phyloP scores from a whole-genome alignment of 2,888 invertebrate species.

The Lasioglossum figueresi region DNA sequence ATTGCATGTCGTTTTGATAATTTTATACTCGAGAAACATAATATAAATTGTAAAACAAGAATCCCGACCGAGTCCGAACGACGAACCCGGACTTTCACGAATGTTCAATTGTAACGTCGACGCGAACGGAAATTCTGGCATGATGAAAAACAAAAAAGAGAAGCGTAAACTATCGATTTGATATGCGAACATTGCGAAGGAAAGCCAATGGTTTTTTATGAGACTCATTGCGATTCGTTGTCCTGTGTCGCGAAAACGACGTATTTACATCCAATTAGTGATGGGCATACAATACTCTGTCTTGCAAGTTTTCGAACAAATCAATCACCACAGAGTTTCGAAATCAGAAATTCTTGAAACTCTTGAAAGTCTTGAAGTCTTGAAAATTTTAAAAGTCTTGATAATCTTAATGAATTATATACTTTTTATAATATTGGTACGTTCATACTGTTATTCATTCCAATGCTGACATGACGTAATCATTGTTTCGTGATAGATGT shows the following conservation, averaged over 20 bases:
- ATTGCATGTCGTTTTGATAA: slow-evolving; percentile 54
- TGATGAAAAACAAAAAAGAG: not conserved
- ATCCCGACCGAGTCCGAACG: not conserved
- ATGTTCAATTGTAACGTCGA: not conserved
- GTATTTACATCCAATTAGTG: not conserved
- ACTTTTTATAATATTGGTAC: no score
- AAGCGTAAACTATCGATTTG: not conserved
- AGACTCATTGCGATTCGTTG: slow-evolving; percentile 42
- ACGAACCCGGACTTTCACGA: not conserved
- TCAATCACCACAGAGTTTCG: no score
- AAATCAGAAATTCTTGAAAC: no score
- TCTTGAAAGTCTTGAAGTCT: no score
- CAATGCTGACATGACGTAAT: no score
- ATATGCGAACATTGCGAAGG: not conserved
- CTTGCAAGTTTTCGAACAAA: no score
- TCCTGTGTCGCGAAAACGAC: slow-evolving; percentile 32
- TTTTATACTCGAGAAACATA: slow-evolving; percentile 43
- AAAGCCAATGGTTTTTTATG: slow-evolving; percentile 21
- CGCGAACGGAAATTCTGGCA: slow-evolving; percentile 2
- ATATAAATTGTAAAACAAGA: not conserved
- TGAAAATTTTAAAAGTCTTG: no score
- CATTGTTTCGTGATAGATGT: no score
- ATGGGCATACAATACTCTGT: no score
- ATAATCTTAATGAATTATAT: no score
- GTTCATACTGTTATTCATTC: no score